phyloP scores from a whole-genome alignment of 2,113 vertebrate genomes.

The Corythoichthys intestinalis region DNA sequence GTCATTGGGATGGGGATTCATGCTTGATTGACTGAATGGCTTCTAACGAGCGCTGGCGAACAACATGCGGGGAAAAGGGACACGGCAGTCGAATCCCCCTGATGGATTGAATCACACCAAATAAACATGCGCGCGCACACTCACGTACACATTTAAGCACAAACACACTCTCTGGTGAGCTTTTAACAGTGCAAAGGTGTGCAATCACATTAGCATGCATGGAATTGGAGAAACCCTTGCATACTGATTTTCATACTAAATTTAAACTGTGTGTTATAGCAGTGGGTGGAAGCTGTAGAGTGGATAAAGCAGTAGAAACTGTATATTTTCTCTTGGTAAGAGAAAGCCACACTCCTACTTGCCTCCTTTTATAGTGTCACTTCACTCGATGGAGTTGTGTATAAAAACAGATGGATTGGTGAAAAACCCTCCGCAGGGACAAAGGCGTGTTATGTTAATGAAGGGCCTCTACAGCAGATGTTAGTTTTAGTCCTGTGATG shows the following conservation, averaged over 20 bases:
- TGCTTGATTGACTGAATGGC: conserved; percentile 69
- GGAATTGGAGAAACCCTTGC: not conserved
- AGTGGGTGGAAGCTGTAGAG: conserved; percentile 43
- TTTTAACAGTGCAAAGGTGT: conserved; percentile 24
- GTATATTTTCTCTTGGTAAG: conserved; percentile 29
- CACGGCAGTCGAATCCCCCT: conserved; percentile 39
- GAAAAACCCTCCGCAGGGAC: conserved; percentile 44
- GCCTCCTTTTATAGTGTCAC: conserved; percentile 56
- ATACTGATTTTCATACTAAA: conserved; percentile 8
- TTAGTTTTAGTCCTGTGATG: conserved; percentile 39
- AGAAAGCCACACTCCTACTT: conserved; percentile 50
- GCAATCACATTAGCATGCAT: conserved; percentile 17
- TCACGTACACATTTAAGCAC: conserved; percentile 19
- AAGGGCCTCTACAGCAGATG: conserved; percentile 41
- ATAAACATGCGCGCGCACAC: not conserved
- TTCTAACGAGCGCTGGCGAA: conserved; percentile 66
- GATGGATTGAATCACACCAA: conserved; percentile 47
- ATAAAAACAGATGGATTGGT: conserved; percentile 58
- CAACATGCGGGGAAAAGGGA: conserved; percentile 36
- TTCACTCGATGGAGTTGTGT: conserved; percentile 45
- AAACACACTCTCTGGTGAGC: conserved; percentile 12
- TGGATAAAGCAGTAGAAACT: conserved; percentile 29
- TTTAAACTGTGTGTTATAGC: conserved; percentile 13
- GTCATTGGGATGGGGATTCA: conserved; percentile 68
- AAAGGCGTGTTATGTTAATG: conserved; percentile 35